Evolutionary conservation across 1,140 invertebrate species (phyloP).

Genomic region (Hirudo medicinalis): DNA sequence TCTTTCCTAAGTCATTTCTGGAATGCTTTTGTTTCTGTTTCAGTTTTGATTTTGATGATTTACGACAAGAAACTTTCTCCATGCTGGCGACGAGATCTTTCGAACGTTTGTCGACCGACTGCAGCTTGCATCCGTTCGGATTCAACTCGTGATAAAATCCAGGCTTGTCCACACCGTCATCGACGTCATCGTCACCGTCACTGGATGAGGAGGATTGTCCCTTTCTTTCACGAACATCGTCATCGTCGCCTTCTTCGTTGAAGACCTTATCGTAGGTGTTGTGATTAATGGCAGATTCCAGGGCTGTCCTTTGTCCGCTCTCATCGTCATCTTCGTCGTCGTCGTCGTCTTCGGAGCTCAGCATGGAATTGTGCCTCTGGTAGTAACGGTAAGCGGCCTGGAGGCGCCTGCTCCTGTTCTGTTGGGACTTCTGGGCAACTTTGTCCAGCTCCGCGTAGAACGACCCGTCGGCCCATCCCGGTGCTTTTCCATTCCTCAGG

Average conservation of each 20-base stretch:
- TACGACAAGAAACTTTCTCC: not conserved
- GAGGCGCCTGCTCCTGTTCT: not conserved
- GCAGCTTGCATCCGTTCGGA: not conserved
- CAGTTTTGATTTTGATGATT: not conserved
- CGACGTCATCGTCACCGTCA: not conserved
- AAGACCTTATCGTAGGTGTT: not conserved
- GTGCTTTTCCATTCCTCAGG: not conserved
- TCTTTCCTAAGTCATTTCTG: not conserved
- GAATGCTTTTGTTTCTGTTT: not conserved
- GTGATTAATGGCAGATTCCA: not conserved
- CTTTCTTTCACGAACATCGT: not conserved
- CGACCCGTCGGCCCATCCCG: not conserved
- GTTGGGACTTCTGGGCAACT: not conserved
- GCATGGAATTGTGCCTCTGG: not conserved
- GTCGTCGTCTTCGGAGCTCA: not conserved
- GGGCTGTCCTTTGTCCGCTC: not conserved
- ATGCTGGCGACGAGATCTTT: not conserved
- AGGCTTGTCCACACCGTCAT: not conserved
- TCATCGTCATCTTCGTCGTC: not conserved
- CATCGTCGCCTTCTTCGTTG: not conserved
- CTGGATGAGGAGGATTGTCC: not conserved
- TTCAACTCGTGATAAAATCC: not conserved
- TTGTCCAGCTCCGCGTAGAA: not conserved
- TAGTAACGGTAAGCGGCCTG: not conserved
- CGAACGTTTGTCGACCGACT: not conserved